These are phyloP conservation scores for Rissa tridactyla DNA, from an alignment of 2,113 vertebrate genomes.

Conservation along the genomic window DNA sequence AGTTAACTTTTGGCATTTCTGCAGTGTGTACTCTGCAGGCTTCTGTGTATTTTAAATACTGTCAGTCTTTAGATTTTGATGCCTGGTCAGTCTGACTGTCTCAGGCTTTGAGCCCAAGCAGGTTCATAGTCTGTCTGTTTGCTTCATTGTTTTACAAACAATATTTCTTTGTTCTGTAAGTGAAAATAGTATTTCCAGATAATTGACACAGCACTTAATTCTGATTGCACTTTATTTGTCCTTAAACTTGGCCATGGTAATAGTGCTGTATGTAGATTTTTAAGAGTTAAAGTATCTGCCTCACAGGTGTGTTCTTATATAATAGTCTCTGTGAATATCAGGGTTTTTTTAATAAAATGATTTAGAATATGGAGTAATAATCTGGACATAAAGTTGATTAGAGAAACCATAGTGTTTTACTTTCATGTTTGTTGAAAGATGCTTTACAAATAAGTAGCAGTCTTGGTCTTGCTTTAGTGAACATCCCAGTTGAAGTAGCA, in stretches of 20 bases:
- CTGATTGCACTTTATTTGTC: neutral
- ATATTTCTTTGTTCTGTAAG: constrained; percentile 16
- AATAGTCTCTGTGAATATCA: neutral
- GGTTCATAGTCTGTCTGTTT: constrained; percentile 8
- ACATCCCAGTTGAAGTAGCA: neutral
- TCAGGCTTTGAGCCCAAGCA: neutral
- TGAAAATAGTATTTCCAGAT: constrained; percentile 31
- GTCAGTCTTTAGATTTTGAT: neutral
- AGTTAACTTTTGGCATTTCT: neutral
- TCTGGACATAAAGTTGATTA: neutral
- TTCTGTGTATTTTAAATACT: constrained; percentile 7
- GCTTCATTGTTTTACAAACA: constrained; percentile 44
- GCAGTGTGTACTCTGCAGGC: neutral
- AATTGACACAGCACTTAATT: neutral
- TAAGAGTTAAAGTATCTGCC: neutral
- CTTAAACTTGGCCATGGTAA: neutral
- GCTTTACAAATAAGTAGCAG: neutral
- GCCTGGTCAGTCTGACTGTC: neutral
- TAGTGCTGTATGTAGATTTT: neutral
- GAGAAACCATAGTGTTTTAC: neutral
- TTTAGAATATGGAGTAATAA: neutral
- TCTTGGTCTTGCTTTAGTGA: neutral
- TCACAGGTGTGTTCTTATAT: neutral
- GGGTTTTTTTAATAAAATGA: neutral
- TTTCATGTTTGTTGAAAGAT: neutral